Evolutionary conservation across 1,140 invertebrate genomes (phyloP), one percentile per base, ranked within the genome.

Genomic region (Leucophenga varia): DNA sequence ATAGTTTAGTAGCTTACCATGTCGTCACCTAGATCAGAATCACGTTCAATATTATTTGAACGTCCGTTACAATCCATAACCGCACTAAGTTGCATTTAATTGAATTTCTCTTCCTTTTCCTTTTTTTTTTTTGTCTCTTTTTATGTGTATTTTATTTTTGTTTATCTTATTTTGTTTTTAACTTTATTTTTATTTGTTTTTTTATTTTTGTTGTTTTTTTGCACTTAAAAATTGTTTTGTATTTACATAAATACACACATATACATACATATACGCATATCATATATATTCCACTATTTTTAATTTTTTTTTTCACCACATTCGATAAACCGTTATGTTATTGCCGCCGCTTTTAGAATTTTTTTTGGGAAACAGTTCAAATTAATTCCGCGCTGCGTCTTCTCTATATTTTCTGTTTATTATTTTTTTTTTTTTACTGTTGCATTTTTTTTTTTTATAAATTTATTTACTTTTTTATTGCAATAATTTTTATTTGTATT

Each of bases 21-120:
- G 52, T 72, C 68, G 55, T 72, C 68, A 25, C 64, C 68, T 54
- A 72, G 52, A 60, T 72, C 68, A 49, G 68, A 65, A 54, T 72
- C 68, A 32, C 64, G 68, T 68, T 72, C 68, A 63, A 61, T 65
- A 52, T 55, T 54, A 49, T 49, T 63, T 61, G 68, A 72, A 63
- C 68, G 68, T 53, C 64, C 61, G 59, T 58, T 68, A 51, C 68
- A 72, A 57, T 72, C 68, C 68, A 72, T 72, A 55, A 55, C 72
- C 45, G 67, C 59, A 46, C 65, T 56, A 30, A 72, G 63, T 72
- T 72, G 68, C 68, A 72, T 72, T 68, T 59, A 52, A 25, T 49
- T 53, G 34, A 43, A 30, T 36, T 52, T 46, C 18, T 38, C 22
- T 12, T n/a, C n/a, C n/a, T n/a, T n/a, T n/a, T n/a, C n/a, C n/a